A percentile compares a stretch with the other conserved stretches of the same genome.
Conservation (phyloP, 2,797 vertebrate genomes). For the Smutsia temminckii region DNA sequence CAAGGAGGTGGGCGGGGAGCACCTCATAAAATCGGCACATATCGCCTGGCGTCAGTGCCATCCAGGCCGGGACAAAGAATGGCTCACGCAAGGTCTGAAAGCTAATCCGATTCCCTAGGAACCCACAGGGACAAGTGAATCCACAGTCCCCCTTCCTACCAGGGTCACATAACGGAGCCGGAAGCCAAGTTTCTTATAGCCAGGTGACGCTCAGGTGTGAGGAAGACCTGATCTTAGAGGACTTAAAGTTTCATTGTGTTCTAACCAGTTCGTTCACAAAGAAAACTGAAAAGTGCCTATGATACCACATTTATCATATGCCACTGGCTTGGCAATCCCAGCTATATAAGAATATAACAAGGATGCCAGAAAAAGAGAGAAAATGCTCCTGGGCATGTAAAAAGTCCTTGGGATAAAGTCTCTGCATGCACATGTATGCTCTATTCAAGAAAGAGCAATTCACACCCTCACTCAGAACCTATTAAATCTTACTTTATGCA, state of each 20-base stretch:
- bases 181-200: not conserved
- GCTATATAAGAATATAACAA: not conserved
- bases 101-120: slow-evolving; percentile 50
- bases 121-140: not conserved
- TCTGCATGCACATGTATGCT: not conserved
- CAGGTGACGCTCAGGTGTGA: not conserved
- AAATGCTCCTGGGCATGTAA: not conserved
- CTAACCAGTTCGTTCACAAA: not conserved
- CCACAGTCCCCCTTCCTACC: not conserved
- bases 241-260: not conserved
- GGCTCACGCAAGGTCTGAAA: slow-evolving; percentile 47
- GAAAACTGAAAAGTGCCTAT: not conserved
- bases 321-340: not conserved
- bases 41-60: slow-evolving; percentile 44
- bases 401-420: not conserved
- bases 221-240: not conserved
- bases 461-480: not conserved
- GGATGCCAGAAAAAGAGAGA: not conserved
- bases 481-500: not conserved
- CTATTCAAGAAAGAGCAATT: not conserved
- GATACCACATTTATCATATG: not conserved
- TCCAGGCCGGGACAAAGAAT: slow-evolving; percentile 63
- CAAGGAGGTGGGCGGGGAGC: slow-evolving; percentile 80
- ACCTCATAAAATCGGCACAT: slow-evolving; percentile 66
- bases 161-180: fast-evolving